A percentile compares a stretch with the other conserved stretches of the same genome.
These are phyloP conservation scores for Acleris literana DNA, from an alignment of 2,888 invertebrate genomes.

Conservation along the genomic window DNA sequence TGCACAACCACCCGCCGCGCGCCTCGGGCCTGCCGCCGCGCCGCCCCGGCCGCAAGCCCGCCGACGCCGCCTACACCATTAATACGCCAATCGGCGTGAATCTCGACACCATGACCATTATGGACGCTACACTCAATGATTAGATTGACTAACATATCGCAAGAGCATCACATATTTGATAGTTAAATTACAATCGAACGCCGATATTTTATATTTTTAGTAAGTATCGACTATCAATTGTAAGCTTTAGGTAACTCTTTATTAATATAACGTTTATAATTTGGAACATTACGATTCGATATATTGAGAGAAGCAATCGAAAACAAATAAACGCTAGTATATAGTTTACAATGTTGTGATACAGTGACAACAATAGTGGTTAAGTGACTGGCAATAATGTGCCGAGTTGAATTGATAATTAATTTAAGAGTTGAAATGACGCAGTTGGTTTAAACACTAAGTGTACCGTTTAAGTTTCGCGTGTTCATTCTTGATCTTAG, in stretches of 20 bases:
- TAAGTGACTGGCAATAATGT: background rate
- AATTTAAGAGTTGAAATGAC: too few species aligned
- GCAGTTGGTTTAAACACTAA: too few species aligned
- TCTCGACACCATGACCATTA: slow-evolving; percentile 28
- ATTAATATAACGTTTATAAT: background rate
- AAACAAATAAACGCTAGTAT: slow-evolving; percentile 37
- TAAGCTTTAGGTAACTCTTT: background rate
- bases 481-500: too few species aligned
- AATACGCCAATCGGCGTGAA: slow-evolving; percentile 29
- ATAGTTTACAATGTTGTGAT: slow-evolving; percentile 30
- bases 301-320: slow-evolving; percentile 32
- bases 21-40: slow-evolving; percentile 59
- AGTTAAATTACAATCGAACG: background rate
- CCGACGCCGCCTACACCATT: slow-evolving; percentile 41
- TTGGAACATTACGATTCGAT: background rate
- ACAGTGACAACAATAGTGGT: slow-evolving; percentile 3
- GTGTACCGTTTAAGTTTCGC: too few species aligned
- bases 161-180: background rate
- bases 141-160: background rate
- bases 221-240: too few species aligned
- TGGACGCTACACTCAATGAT: slow-evolving; percentile 31
- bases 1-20: slow-evolving; percentile 80
- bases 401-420: background rate
- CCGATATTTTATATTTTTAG: background rate
- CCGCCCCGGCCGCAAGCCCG: slow-evolving; percentile 48